Base-by-base conservation (phyloP, 2,888 invertebrate species). In the Ligdia adustata region DNA sequence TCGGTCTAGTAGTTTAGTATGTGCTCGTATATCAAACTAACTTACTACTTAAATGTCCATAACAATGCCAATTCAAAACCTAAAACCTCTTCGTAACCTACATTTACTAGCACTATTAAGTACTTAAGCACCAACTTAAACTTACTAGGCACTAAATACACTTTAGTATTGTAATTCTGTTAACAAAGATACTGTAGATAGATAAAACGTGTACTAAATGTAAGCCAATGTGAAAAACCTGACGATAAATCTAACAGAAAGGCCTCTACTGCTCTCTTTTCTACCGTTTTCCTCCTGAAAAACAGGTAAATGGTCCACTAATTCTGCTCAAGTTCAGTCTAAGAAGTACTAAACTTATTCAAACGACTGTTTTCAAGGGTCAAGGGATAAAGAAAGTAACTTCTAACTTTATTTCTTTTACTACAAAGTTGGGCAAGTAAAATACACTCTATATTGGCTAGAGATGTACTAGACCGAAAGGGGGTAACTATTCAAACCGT, bases 281-380 rank as follows among this genome's bases (percentile, higher is more conserved):
- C 22, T 2, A n/a, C 2, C 16, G 16, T 28, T 39, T 22, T 9
- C 22, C 34, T 45, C 14, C 20, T 9, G 22, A 29, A 26, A 22
- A 20, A 15, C 47, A 47, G 46, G 40, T 46, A 31, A 45, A 41
- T 37, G 41, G 41, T 26, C 41, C 37, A 35, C 35, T 48, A 48
- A 48, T 48, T 48, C 31, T 9, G 14, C 9, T 9, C 32, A 15
- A 48, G 14, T 32, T 24, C 38, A 47, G 41, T 41, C 51, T 35
- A 33, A 42, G 32, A 43, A 33, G 43, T 29, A 40, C 43, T 53
- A 46, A 53, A 56, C 40, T 52, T 52, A 54, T 56, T 56, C 47
- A 39, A 58, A 50, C 52, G 47, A 32, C 50, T 52, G 54, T 58
- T 55, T 58, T 49, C 49, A 49, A 58, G 53, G 52, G 56, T 51